Conservation (phyloP, 2,797 vertebrate species). For the Pseudopleuronectes americanus region DNA sequence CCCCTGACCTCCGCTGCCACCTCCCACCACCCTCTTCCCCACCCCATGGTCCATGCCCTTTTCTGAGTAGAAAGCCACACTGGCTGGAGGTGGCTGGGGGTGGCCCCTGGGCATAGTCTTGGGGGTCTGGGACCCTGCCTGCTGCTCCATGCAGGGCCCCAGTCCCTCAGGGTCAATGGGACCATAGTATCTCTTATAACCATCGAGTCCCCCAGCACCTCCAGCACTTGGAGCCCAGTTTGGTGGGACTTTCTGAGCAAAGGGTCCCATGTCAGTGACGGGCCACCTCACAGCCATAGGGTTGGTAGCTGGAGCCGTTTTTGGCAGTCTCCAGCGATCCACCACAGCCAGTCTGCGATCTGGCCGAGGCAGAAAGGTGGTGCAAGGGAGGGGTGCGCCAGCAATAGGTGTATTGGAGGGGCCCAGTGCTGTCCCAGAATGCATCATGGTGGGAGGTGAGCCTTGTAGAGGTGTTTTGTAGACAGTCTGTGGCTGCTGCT, state of each 20-base stretch:
- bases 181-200: slow-evolving; percentile 94
- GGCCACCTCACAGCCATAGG: slow-evolving; percentile 78
- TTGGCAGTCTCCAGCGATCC: slow-evolving; percentile 90
- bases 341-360: slow-evolving; percentile 88
- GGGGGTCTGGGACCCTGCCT: slow-evolving; percentile 87
- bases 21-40: slow-evolving; percentile 86
- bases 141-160: slow-evolving; percentile 87
- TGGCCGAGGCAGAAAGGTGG: slow-evolving; percentile 89
- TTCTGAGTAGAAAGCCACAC: slow-evolving; percentile 86
- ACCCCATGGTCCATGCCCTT: slow-evolving; percentile 85
- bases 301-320: slow-evolving; percentile 79
- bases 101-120: slow-evolving; percentile 86
- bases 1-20: slow-evolving; percentile 86
- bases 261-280: slow-evolving; percentile 82
- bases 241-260: slow-evolving; percentile 83
- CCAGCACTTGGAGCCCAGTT: slow-evolving; percentile 82
- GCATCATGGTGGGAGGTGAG: slow-evolving; percentile 83
- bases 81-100: slow-evolving; percentile 83
- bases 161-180: slow-evolving; percentile 94
- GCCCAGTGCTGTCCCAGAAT: slow-evolving; percentile 83
- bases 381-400: slow-evolving; percentile 86
- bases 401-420: slow-evolving; percentile 85
- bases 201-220: slow-evolving; percentile 86
- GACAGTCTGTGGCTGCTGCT: slow-evolving; percentile 83
- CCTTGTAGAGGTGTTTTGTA: slow-evolving; percentile 87